These are phyloP conservation scores for Endotricha flammealis DNA, from an alignment of 2,888 invertebrate genomes.

Conservation along the genomic window DNA sequence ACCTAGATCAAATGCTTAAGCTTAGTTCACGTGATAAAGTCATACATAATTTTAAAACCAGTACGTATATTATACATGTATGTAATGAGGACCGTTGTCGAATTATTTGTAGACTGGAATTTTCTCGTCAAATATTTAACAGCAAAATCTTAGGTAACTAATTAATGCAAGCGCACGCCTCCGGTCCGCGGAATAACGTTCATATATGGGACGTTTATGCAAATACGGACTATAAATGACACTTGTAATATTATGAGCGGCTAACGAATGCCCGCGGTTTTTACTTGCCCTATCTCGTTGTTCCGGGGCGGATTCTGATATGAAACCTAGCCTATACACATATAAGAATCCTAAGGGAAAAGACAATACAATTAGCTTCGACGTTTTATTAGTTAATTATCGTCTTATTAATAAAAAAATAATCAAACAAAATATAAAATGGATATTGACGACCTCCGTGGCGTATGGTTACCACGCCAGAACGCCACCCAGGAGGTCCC, in stretches of 20 bases:
- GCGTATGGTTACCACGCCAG: too few species aligned
- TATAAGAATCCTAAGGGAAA: too few species aligned
- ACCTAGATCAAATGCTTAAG: slow-evolving; percentile 7
- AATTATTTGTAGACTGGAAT: slow-evolving; percentile 41
- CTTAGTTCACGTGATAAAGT: slow-evolving; percentile 8
- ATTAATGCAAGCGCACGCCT: slow-evolving; percentile 69
- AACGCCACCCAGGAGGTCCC: too few species aligned
- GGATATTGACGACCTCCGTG: too few species aligned
- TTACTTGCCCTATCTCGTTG: too few species aligned
- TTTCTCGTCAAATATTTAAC: slow-evolving; percentile 43
- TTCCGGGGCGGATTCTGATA: too few species aligned
- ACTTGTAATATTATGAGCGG: slow-evolving; percentile 2
- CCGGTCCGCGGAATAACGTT: slow-evolving; percentile 47
- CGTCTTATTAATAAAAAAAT: too few species aligned
- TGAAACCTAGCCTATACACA: too few species aligned
- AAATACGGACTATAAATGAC: slow-evolving; percentile 35
- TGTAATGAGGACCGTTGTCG: slow-evolving; percentile 22
- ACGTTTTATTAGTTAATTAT: too few species aligned
- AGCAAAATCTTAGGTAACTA: slow-evolving; percentile 42
- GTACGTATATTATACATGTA: slow-evolving; percentile 20
- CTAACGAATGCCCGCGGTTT: slow-evolving; percentile 3
- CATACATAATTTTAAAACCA: slow-evolving; percentile 18
- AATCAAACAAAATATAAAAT: too few species aligned
- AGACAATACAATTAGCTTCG: too few species aligned
- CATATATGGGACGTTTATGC: slow-evolving; percentile 47